Percentiles rank a stretch among this genome's conserved stretches.
These are phyloP conservation scores for Plotosus lineatus DNA, from an alignment of 2,113 vertebrate species.

Conservation along the genomic window DNA sequence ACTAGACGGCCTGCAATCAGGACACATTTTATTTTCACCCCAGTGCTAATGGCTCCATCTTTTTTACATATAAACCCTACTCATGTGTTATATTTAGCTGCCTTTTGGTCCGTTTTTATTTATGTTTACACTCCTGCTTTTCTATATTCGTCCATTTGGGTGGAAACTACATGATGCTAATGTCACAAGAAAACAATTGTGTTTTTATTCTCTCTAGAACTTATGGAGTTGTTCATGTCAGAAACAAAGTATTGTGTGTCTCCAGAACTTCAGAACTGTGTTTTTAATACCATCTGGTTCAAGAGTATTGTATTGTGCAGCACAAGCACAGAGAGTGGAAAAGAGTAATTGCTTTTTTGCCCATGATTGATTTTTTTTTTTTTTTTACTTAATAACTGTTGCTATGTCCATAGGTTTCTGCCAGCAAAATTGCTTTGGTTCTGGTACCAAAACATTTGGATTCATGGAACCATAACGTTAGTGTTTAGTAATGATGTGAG, in stretches of 20 bases:
- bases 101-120: not conserved
- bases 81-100: not conserved
- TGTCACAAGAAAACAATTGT: not conserved
- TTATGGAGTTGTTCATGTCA: constrained; percentile 15
- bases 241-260: constrained; percentile 23
- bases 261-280: constrained; percentile 13
- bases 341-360: not conserved
- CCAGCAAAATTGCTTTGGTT: not conserved
- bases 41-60: not conserved
- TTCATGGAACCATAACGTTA: not conserved
- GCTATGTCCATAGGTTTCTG: not conserved
- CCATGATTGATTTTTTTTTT: not conserved
- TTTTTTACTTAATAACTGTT: too few species aligned
- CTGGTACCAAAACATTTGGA: not conserved
- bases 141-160: not conserved
- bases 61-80: not conserved
- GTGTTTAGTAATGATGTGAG: not conserved
- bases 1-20: not conserved
- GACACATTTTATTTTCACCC: not conserved
- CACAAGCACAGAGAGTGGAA: constrained; percentile 5
- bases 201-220: constrained; percentile 30
- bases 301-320: constrained; percentile 1
- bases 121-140: not conserved
- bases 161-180: not conserved
- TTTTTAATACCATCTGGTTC: constrained; percentile 38